These are phyloP conservation scores for Silurus lanzhouensis DNA, from an alignment of 2,797 vertebrate genomes.

Conservation along the genomic window DNA sequence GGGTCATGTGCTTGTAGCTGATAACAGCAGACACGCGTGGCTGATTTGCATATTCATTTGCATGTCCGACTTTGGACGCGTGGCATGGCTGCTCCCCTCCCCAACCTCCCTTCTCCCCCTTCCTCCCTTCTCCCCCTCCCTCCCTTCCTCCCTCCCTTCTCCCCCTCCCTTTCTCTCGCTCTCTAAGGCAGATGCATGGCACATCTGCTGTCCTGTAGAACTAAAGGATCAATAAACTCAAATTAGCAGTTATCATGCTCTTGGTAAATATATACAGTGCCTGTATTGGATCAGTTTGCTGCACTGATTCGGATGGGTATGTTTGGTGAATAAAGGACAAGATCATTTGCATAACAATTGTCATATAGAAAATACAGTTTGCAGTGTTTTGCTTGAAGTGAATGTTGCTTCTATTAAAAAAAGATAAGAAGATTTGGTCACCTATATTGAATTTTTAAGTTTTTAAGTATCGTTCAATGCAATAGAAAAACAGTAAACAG, in stretches of 20 bases:
- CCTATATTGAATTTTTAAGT: not conserved
- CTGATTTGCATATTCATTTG: conserved; percentile 66
- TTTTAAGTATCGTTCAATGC: not conserved
- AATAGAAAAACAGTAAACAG: not conserved
- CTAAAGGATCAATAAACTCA: conserved; percentile 53
- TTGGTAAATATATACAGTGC: not conserved
- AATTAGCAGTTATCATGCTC: conserved; percentile 26
- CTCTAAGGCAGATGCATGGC: conserved; percentile 61
- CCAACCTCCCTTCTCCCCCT: not conserved
- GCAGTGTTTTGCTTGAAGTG: not conserved
- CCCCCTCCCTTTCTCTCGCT: conserved; percentile 59
- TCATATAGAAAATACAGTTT: not conserved
- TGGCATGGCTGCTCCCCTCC: conserved; percentile 63
- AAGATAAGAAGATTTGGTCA: not conserved
- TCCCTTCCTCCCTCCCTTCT: not conserved
- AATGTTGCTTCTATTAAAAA: not conserved
- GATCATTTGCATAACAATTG: not conserved
- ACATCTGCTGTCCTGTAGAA: conserved; percentile 68
- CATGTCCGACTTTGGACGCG: conserved; percentile 65
- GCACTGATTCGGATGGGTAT: not conserved
- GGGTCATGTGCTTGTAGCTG: conserved; percentile 8
- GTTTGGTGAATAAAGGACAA: not conserved
- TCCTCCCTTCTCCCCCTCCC: not conserved
- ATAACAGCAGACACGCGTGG: conserved; percentile 67
- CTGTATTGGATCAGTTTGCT: not conserved